Evolutionary conservation across 2,888 invertebrate genomes (phyloP), one percentile per base, ranked within the genome.

Genomic region (Pseudococcus jackbeardsleyi): DNA sequence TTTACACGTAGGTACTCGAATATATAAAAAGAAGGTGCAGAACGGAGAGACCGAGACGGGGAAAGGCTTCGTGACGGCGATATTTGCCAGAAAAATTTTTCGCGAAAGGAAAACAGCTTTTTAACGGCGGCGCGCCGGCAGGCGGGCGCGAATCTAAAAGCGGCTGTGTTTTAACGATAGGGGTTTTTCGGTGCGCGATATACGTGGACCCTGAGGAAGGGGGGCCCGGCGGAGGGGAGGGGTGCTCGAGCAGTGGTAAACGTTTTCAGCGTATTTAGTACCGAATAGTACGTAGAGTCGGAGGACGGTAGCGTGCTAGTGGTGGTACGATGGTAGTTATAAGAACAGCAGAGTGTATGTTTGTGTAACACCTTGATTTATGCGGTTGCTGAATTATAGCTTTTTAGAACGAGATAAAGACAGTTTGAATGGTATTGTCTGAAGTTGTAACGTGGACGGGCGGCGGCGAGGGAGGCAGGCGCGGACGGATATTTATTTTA

Each of bases 401-500:
- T 88, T 88, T 88, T 88, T 88, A 88, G 88, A 88, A 88, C 88
- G 88, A 88, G 88, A 88, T 88, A 88, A 88, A 88, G 88, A 88
- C 88, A 88, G 88, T 88, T 88, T 88, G 88, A 88, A 88, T 88
- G 88, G 88, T 88, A 88, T 88, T 88, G 88, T 88, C 88, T 88
- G 88, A 88, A 88, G 88, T 88, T 88, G 88, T 88, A 88, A 88
- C 79, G 54, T 50, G 59, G 88, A 82, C 26, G 39, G 88, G 88
- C 84, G 88, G 89, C 39, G 22, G 88, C 22, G 79, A 68, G 84
- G 88, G 89, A 64, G 89, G 89, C 84, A 89, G 88, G 89, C 87
- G 89, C 88, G 85, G 89, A 89, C 84, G 92, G 92, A 93, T 93
- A 93, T 93, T 93, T 93, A 93, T 93, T 93, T 92, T 93, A 93